These are phyloP conservation scores for Pheosia gnoma DNA, from an alignment of 2,888 invertebrate genomes.

Conservation along the genomic window DNA sequence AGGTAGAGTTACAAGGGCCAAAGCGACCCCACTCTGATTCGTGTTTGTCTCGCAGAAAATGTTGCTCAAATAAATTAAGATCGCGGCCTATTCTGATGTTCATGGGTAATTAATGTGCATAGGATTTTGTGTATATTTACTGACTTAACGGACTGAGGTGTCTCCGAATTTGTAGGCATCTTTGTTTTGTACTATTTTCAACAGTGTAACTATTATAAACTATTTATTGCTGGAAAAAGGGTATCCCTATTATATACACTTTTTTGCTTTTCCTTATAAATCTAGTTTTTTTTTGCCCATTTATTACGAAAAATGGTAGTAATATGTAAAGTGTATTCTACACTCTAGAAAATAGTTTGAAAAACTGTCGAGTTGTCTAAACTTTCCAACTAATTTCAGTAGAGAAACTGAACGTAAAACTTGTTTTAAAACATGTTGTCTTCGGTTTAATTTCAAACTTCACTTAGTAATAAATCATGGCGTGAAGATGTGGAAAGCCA, in stretches of 20 bases:
- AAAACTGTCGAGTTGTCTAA: not conserved
- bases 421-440: slow-evolving; percentile 4
- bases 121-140: not conserved
- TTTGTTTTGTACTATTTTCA: not conserved
- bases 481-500: not conserved
- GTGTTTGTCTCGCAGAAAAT: slow-evolving; percentile 60
- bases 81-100: slow-evolving; percentile 44
- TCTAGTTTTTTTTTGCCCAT: no score
- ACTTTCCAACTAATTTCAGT: not conserved
- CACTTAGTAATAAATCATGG: slow-evolving; percentile 5
- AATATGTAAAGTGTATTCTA: no score
- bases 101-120: slow-evolving; percentile 44
- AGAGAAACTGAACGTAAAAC: not conserved
- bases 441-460: slow-evolving; percentile 5
- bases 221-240: no score
- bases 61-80: slow-evolving; percentile 53
- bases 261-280: no score
- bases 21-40: slow-evolving; percentile 60
- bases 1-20: slow-evolving; percentile 42
- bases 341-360: no score
- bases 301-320: no score
- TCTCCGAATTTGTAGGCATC: not conserved
- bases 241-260: no score
- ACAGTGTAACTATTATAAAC: no score
- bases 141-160: not conserved